These are phyloP conservation scores for Sylvilagus floridanus DNA, from an alignment of 2,797 vertebrate genomes.

Conservation along the genomic window DNA sequence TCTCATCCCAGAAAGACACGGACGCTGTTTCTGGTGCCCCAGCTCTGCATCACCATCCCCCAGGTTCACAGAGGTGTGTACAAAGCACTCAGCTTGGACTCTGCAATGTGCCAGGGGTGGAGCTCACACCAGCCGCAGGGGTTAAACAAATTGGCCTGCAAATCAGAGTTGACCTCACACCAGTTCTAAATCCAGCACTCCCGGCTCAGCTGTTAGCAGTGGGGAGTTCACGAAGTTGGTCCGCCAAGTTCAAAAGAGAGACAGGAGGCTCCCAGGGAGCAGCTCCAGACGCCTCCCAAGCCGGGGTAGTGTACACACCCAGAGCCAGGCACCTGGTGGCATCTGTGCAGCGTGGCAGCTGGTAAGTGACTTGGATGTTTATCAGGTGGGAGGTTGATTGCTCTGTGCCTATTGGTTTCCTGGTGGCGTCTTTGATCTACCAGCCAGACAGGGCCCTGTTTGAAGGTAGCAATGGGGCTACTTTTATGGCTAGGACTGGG, in stretches of 20 bases:
- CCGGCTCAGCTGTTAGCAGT: fast-evolving
- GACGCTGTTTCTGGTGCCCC: too few species aligned
- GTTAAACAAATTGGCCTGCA: not conserved
- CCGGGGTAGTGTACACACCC: fast-evolving
- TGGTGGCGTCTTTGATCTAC: not conserved
- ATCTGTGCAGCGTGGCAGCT: not conserved
- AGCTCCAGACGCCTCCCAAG: not conserved
- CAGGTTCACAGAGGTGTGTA: not conserved
- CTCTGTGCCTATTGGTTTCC: not conserved
- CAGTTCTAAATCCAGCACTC: not conserved
- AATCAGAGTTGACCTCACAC: not conserved
- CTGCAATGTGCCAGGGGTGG: fast-evolving
- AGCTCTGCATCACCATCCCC: too few species aligned
- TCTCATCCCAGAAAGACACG: not conserved
- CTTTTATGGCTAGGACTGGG: too few species aligned
- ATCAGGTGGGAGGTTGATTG: not conserved
- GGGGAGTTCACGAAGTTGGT: not conserved
- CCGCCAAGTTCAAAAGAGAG: too few species aligned
- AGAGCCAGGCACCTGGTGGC: not conserved
- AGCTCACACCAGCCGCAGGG: not conserved
- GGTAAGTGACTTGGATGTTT: too few species aligned
- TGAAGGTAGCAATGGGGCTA: not conserved
- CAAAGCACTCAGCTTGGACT: not conserved
- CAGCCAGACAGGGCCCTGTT: not conserved
- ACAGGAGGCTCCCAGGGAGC: not conserved